Base-by-base conservation (phyloP, 2,113 vertebrate species). In the Psittacara wagleri region DNA sequence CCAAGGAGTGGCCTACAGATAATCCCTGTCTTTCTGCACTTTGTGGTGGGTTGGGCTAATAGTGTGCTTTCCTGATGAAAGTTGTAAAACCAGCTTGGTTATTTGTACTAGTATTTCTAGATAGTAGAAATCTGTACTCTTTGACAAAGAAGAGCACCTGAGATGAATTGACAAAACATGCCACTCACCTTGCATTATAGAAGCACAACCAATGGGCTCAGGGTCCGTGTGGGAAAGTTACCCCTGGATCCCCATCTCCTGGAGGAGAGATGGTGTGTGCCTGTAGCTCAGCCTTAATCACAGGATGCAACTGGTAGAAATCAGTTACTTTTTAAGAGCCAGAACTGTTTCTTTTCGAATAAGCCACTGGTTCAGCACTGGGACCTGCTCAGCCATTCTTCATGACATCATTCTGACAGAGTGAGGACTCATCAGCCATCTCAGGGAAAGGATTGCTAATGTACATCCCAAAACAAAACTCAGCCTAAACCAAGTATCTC, bases 391-490 rank as follows among this genome's bases (percentile, higher is more conserved):
- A 73, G 37, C 18, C 23, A 6, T 35, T 73, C 55, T 68, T 82
- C 25, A 19, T 44, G 27, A 24, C 11, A 55, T 61, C 17, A 55
- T 4, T 57, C 14, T 52, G 9, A 6, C 29, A 55, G 33, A 68
- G 48, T 0, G 0, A 76, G 16, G 16, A 41, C 39, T 90, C 24
- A 17, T 1, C 39, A 25, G 33, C 27, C n/a, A 22, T 54, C 27
- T 84, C 41, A 67, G 51, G 17, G 5, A 39, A 81, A 69, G 24
- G 33, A 29, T 43, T 66, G 46, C 20, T 77, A 13, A 70, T 11
- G 24, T 33, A 44, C 35, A 61, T 33, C 35, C 57, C 5, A 54
- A 55, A 13, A 1, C 15, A 86, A 83, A 83, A 41, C n/a, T 43
- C 28, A 55, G 10, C 12, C 35, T 76, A 23, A 54, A 75, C 3